phyloP scores from a whole-genome alignment of 2,797 vertebrate species.

The Chelon labrosus region DNA sequence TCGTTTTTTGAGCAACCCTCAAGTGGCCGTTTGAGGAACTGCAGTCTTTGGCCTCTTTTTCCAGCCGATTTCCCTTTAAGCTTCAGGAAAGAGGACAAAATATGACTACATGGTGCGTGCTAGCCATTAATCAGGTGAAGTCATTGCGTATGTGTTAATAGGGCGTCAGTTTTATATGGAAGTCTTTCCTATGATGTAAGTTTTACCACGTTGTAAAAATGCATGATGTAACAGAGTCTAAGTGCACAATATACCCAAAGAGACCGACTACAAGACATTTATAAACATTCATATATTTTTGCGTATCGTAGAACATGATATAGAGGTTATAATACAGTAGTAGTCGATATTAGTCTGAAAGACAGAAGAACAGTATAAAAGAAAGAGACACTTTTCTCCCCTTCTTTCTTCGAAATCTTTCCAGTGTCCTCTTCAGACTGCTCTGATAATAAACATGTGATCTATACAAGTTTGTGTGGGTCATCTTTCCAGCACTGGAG shows the following conservation, averaged over 20 bases:
- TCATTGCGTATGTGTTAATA: constrained; percentile 21
- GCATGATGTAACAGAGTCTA: constrained; percentile 36
- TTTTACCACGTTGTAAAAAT: constrained; percentile 25
- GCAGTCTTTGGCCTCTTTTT: no score
- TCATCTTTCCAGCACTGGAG: background rate
- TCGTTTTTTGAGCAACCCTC: no score
- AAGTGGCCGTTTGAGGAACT: no score
- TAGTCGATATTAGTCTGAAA: background rate
- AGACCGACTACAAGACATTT: constrained; percentile 5
- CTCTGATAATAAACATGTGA: constrained; percentile 6
- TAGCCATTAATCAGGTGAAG: background rate
- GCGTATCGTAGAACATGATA: background rate
- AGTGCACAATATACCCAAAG: background rate
- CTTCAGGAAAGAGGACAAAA: no score
- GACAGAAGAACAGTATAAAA: background rate
- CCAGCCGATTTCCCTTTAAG: no score
- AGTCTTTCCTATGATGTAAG: constrained; percentile 5
- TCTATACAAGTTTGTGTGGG: background rate
- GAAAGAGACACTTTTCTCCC: background rate
- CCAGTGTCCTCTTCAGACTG: background rate
- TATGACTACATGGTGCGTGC: no score
- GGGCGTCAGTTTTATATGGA: constrained; percentile 23
- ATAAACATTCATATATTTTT: background rate
- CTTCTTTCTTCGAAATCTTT: background rate
- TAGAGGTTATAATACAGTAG: background rate